phyloP scores from a whole-genome alignment of 2,797 vertebrate genomes.

The Gallinago nigripennis region DNA sequence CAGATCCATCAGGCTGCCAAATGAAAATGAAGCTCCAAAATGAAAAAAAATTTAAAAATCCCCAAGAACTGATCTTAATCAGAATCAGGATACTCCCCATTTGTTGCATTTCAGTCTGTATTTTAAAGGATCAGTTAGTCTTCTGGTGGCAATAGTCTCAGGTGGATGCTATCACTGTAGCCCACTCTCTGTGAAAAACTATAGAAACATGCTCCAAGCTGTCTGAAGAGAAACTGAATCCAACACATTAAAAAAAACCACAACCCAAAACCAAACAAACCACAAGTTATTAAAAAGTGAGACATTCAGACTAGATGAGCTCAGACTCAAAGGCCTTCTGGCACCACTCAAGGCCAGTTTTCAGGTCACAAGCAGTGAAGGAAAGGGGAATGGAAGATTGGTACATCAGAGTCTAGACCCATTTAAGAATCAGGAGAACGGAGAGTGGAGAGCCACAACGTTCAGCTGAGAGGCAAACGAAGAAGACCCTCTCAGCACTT shows the following conservation, averaged over 20 bases:
- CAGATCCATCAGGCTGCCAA: not conserved
- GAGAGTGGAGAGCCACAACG: not conserved
- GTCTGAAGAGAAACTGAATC: not conserved
- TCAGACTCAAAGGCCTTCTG: not conserved
- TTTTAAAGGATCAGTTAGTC: not conserved
- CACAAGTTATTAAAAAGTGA: not conserved
- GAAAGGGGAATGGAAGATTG: not conserved
- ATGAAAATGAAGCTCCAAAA: too few relatives aligned
- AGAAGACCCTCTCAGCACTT: not conserved
- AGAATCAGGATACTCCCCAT: not conserved
- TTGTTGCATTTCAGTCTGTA: not conserved
- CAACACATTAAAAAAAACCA: not conserved
- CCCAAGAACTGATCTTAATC: not conserved
- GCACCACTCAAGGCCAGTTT: not conserved
- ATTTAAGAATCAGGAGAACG: not conserved
- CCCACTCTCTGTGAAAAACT: not conserved
- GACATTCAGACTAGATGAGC: not conserved
- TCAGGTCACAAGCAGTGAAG: not conserved
- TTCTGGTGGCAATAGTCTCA: not conserved
- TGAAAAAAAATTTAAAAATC: not conserved
- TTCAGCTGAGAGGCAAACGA: not conserved
- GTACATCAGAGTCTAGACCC: not conserved
- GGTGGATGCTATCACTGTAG: not conserved
- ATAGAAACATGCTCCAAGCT: not conserved
- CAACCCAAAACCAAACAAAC: too few relatives aligned